Evolutionary conservation across 2,797 vertebrate species (phyloP).

Genomic region (Avahi laniger): DNA sequence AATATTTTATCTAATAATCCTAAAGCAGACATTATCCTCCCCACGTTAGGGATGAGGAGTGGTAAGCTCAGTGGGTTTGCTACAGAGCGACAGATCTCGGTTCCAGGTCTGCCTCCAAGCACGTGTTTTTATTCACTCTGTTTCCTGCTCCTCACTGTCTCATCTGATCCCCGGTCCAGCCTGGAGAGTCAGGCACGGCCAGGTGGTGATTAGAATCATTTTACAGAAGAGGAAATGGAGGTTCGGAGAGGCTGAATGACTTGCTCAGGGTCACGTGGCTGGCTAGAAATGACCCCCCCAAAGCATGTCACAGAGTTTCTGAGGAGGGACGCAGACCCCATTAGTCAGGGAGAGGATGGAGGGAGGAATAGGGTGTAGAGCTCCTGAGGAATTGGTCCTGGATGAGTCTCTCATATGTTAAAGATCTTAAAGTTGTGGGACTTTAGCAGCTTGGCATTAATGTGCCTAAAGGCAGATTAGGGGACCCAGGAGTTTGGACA

Average conservation of each 20-base stretch:
- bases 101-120: background rate
- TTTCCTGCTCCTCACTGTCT: background rate
- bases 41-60: background rate
- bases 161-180: background rate
- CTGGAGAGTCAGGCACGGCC: background rate
- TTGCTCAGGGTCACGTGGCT: background rate
- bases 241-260: slow-evolving; percentile 19
- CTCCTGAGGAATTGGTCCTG: background rate
- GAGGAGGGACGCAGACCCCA: slow-evolving; percentile 81
- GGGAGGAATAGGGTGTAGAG: background rate
- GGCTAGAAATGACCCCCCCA: background rate
- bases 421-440: background rate
- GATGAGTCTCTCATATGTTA: background rate
- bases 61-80: background rate
- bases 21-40: background rate
- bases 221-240: background rate
- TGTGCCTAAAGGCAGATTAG: background rate
- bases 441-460: background rate
- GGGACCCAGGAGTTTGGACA: background rate
- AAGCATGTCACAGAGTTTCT: background rate
- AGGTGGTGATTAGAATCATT: background rate
- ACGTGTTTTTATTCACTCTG: background rate
- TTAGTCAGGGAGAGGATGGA: slow-evolving; percentile 76
- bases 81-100: background rate
- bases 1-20: background rate